A percentile compares a stretch with the other conserved stretches of the same genome.
Evolutionary conservation across 92 coral and sea anemone species (phyloP).

Genomic region (Phenganax marumi): DNA sequence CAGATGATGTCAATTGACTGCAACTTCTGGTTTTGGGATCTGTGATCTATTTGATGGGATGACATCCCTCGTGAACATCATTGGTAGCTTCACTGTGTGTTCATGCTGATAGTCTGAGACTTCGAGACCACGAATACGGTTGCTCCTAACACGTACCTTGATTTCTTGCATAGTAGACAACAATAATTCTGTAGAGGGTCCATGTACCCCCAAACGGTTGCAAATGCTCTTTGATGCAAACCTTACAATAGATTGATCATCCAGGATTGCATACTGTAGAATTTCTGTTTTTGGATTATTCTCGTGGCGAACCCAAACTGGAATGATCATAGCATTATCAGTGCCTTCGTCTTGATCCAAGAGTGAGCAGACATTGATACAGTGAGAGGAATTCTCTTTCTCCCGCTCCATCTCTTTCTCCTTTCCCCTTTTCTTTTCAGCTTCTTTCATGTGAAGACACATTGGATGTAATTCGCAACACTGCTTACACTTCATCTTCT

Average conservation of each 20-base stretch:
- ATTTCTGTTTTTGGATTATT: constrained; percentile 39
- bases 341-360: constrained; percentile 49
- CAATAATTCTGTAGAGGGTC: constrained; percentile 28
- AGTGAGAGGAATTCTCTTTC: constrained; percentile 24
- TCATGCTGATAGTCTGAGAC: constrained; percentile 15
- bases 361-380: constrained; percentile 45
- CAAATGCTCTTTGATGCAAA: constrained; percentile 35
- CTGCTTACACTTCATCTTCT: constrained; percentile 35
- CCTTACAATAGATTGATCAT: constrained; percentile 46
- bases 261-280: constrained; percentile 48
- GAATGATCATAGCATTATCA: constrained; percentile 66
- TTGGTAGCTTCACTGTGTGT: constrained; percentile 12
- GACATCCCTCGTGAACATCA: constrained; percentile 21
- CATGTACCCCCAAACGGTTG: constrained; percentile 18
- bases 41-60: constrained; percentile 50
- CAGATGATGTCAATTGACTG: too few species aligned
- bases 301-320: constrained; percentile 55
- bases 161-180: constrained; percentile 36
- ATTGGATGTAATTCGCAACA: constrained; percentile 51
- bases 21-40: constrained; percentile 52
- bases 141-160: constrained; percentile 19
- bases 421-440: not conserved
- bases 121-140: constrained; percentile 12
- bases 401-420: not conserved
- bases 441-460: constrained; percentile 48